Percentiles rank a stretch among this genome's conserved stretches.
These are phyloP conservation scores for Tetramorium simillimum DNA, from an alignment of 1,140 invertebrate species.

Conservation along the genomic window DNA sequence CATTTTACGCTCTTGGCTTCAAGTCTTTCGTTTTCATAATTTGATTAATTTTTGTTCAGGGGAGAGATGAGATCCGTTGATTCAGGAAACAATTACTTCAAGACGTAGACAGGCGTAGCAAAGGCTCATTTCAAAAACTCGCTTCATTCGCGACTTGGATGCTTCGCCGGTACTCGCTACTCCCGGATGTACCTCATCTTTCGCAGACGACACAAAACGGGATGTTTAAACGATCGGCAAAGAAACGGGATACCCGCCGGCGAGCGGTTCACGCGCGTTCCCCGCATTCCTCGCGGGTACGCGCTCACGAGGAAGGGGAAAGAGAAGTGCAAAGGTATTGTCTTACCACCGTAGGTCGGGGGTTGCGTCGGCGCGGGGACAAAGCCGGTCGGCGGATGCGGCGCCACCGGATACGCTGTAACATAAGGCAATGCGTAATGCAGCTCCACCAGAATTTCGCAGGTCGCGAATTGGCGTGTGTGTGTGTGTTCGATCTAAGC, in stretches of 20 bases:
- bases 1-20: no score
- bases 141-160: not conserved
- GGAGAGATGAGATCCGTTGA: no score
- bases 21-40: no score
- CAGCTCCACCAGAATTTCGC: constrained; percentile 69
- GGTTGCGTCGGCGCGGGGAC: constrained; percentile 85
- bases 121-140: not conserved
- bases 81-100: not conserved
- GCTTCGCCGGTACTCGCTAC: not conserved
- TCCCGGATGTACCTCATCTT: not conserved
- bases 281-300: no score
- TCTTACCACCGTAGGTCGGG: constrained; percentile 84
- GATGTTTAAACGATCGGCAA: not conserved
- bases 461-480: constrained; percentile 56
- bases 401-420: constrained; percentile 86
- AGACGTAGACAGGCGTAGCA: not conserved
- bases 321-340: not conserved
- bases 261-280: not conserved
- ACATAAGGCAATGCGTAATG: constrained; percentile 80
- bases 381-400: constrained; percentile 85
- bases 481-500: constrained; percentile 77
- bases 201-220: not conserved
- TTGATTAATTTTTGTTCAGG: no score
- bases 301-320: no score
- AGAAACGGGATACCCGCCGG: not conserved